Evolutionary conservation across 2,113 vertebrate species (phyloP), one percentile per base, ranked within the genome.

Genomic region (Menura novaehollandiae): DNA sequence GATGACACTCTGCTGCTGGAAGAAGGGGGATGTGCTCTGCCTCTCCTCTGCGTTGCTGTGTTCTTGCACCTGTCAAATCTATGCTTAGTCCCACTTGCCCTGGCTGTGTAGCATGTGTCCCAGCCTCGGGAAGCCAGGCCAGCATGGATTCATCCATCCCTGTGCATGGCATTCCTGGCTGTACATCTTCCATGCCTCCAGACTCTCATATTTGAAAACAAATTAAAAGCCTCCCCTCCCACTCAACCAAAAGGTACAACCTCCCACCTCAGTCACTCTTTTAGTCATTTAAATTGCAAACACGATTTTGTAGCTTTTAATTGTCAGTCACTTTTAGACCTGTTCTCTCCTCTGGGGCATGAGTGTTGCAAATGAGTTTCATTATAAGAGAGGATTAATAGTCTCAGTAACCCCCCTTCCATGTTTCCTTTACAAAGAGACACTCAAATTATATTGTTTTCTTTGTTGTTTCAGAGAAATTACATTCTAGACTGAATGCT

Each of bases 281-380:
- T 47, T 18, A 46, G 53, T 78, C 64, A 95, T 90, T 95, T 92
- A 81, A 95, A 95, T 95, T 88, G 85, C 92, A 95, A 76, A 95
- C 68, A 11, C 27, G 41, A 52, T 88, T 91, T 71, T 56, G 33
- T 89, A 66, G 84, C 72, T 97, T 93, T 94, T 96, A 91, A 96
- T 96, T 95, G 94, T 96, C 89, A 88, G 69, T 95, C 92, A 62
- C 87, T 94, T 95, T 73, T 77, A 95, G 92, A 94, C 89, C 93
- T 96, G 77, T 92, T 96, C 87, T 91, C 55, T 91, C 91, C 93
- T 93, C 56, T 95, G 91, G 77, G 83, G 60, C 52, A 15, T 52
- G n/a, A 83, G 68, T 81, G 60, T 94, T 91, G 87, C 93, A 95
- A 91, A 94, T 96, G 86, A 83, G 35, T 93, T 94, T 94, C 76